A percentile compares a stretch with the other conserved stretches of the same genome.
phyloP scores from a whole-genome alignment of 2,888 invertebrate species.

The Sabellastarte sp. region DNA sequence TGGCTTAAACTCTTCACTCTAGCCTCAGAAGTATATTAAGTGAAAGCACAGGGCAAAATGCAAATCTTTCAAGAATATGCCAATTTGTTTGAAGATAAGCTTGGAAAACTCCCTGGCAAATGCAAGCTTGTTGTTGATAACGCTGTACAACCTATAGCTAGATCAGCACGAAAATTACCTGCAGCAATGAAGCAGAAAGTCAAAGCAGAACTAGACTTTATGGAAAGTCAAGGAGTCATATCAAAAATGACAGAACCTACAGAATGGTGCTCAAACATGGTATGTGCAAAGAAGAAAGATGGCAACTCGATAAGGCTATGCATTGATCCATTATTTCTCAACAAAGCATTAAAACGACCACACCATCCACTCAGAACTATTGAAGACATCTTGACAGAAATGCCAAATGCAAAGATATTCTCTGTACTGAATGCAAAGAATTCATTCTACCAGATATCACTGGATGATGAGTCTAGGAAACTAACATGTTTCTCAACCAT shows the following conservation, averaged over 20 bases:
- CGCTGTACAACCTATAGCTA: too few species aligned
- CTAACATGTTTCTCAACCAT: not conserved
- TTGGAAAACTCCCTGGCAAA: too few species aligned
- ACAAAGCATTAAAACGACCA: not conserved
- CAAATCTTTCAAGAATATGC: too few species aligned
- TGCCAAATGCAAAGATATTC: not conserved
- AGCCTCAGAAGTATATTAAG: too few species aligned
- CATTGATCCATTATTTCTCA: not conserved
- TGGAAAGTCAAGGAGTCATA: not conserved
- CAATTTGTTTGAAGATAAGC: too few species aligned
- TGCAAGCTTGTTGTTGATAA: too few species aligned
- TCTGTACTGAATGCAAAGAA: slow-evolving; percentile 1
- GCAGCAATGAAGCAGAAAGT: not conserved
- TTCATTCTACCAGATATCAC: not conserved
- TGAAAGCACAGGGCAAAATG: too few species aligned
- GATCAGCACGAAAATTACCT: not conserved
- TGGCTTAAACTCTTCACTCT: too few species aligned
- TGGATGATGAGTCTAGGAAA: not conserved
- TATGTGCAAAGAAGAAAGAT: not conserved
- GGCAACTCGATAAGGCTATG: not conserved
- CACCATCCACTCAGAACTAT: not conserved
- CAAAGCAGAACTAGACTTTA: not conserved
- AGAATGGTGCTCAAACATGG: not conserved
- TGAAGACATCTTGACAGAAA: not conserved
- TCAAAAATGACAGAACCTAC: not conserved